These are phyloP conservation scores for Myotis yumanensis DNA, from an alignment of 2,113 vertebrate species.

Conservation along the genomic window DNA sequence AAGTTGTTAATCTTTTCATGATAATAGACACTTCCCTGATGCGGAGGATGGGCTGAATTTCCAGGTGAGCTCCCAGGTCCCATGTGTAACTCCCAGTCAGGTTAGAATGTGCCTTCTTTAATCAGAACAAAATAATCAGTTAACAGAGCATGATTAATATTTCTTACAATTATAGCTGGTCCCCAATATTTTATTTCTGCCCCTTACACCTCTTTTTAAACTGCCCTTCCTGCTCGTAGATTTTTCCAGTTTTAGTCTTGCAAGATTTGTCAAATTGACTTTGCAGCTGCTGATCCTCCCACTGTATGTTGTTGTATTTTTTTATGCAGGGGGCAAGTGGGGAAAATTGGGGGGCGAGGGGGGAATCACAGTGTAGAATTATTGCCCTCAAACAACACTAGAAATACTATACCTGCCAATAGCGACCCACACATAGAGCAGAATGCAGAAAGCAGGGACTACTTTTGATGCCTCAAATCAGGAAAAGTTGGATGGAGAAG, in stretches of 20 bases:
- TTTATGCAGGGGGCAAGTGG: too few relatives aligned
- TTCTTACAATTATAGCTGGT: too few relatives aligned
- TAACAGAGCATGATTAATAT: too few relatives aligned
- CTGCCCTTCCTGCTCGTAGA: not conserved
- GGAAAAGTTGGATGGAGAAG: not conserved
- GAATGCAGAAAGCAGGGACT: rapidly evolving
- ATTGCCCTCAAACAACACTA: not conserved
- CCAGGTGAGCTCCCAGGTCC: too few relatives aligned
- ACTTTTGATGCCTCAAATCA: not conserved
- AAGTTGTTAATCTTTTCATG: too few relatives aligned
- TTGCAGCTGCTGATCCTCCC: not conserved
- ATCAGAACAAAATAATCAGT: too few relatives aligned
- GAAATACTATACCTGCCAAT: not conserved
- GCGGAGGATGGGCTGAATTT: too few relatives aligned
- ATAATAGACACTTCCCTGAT: too few relatives aligned
- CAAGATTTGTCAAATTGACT: not conserved
- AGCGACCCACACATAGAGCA: not conserved
- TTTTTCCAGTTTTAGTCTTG: not conserved
- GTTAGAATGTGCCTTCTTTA: too few relatives aligned
- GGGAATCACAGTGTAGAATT: not conserved
- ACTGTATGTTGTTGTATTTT: not conserved
- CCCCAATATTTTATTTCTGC: too few relatives aligned
- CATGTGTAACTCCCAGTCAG: too few relatives aligned
- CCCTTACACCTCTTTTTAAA: not conserved
- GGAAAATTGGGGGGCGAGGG: not conserved